Percentiles rank a stretch among this genome's conserved stretches.
Evolutionary conservation across 2,888 invertebrate genomes (phyloP).

Genomic region (Agonopterix heracliana): DNA sequence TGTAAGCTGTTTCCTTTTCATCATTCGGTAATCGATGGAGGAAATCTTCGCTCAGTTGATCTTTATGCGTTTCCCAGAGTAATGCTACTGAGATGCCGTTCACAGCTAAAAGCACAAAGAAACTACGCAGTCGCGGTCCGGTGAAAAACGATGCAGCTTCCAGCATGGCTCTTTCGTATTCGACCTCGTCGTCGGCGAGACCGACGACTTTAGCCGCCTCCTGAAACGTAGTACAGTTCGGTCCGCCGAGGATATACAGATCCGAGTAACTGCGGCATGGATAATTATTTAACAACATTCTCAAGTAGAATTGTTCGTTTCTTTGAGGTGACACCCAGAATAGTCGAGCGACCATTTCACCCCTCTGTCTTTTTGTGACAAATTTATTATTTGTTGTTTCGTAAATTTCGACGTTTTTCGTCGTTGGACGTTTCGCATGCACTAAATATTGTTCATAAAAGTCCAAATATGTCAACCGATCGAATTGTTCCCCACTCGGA

Average conservation of each 20-base stretch:
- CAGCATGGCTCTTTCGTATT: not conserved
- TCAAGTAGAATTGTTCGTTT: no score
- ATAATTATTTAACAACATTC: no score
- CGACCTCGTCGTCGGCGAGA: not conserved
- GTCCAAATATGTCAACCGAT: slow-evolving; percentile 9
- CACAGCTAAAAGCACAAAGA: not conserved
- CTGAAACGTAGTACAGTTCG: not conserved
- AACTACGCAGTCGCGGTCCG: no score
- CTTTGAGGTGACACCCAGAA: no score
- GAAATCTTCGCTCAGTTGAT: not conserved
- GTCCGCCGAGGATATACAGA: not conserved
- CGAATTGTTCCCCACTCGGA: slow-evolving; percentile 5
- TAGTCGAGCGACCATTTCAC: not conserved
- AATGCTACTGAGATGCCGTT: not conserved
- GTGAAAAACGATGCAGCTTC: not conserved
- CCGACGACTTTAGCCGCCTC: not conserved
- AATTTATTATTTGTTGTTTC: not conserved
- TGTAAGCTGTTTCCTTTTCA: not conserved
- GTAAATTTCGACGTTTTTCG: not conserved
- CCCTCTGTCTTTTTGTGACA: not conserved
- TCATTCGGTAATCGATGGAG: not conserved
- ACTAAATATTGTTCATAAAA: slow-evolving; percentile 1
- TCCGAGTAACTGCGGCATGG: no score
- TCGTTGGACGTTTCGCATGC: not conserved
- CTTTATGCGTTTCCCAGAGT: not conserved